phyloP scores from a whole-genome alignment of 2,797 vertebrate species.

The Hypotaenidia okinawae region DNA sequence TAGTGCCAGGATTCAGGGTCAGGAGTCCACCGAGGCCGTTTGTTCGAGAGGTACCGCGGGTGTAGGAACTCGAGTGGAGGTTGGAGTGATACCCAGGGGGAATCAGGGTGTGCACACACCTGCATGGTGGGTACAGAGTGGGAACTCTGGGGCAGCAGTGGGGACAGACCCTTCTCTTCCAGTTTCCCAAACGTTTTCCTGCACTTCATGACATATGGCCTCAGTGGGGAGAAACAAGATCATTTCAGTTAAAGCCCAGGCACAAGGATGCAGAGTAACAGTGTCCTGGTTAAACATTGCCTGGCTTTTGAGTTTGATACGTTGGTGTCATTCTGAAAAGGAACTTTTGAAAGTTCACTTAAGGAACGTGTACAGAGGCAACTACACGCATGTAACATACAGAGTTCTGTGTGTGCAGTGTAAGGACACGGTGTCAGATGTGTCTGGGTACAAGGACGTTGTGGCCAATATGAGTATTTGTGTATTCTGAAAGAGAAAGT shows the following conservation, averaged over 20 bases:
- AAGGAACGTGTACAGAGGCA: not conserved
- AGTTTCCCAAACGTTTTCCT: not conserved
- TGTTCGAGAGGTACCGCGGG: not conserved
- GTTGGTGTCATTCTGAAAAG: not conserved
- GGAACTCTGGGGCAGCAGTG: not conserved
- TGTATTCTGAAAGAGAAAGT: slow-evolving; percentile 39
- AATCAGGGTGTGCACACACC: not conserved
- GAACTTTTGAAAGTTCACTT: not conserved
- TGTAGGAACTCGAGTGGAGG: not conserved
- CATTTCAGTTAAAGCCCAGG: not conserved
- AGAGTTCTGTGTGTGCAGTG: not conserved
- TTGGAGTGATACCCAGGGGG: not conserved
- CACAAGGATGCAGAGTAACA: not conserved
- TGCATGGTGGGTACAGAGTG: not conserved
- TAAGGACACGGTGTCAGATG: not conserved
- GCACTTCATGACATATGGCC: not conserved
- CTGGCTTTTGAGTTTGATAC: fast-evolving
- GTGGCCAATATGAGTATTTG: not conserved
- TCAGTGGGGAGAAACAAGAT: not conserved
- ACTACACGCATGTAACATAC: not conserved
- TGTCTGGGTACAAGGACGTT: not conserved
- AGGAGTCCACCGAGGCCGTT: not conserved
- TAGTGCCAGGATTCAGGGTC: not conserved
- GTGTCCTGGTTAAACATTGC: not conserved
- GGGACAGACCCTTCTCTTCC: not conserved